Conservation (phyloP, 2,888 invertebrate species). For the Hofmannophila pseudospretella region DNA sequence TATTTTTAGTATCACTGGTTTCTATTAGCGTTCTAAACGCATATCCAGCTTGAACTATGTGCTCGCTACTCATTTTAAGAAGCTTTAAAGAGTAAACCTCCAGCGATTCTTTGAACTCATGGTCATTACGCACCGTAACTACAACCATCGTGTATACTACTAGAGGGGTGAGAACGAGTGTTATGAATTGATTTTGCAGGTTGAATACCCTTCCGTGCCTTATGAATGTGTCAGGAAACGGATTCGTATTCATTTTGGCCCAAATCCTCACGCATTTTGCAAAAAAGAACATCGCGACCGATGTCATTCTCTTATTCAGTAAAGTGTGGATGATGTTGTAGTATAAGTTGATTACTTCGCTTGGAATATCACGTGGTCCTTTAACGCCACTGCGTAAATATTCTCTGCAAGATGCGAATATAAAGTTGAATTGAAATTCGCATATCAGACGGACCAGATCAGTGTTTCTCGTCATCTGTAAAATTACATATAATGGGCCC, state of each 20-base stretch:
- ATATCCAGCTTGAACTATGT: slow-evolving; percentile 24
- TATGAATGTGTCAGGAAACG: slow-evolving; percentile 24
- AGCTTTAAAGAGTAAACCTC: slow-evolving; percentile 20
- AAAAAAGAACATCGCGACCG: slow-evolving; percentile 23
- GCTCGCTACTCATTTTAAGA: slow-evolving; percentile 23
- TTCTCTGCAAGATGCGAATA: neutral
- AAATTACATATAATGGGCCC: neutral
- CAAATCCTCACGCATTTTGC: slow-evolving; percentile 28
- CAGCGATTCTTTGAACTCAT: slow-evolving; percentile 12
- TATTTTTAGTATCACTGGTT: slow-evolving; percentile 16
- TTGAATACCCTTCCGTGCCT: slow-evolving; percentile 29
- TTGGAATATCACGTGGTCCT: slow-evolving; percentile 22
- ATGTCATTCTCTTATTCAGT: slow-evolving; percentile 24
- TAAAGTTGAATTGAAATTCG: neutral
- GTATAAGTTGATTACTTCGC: slow-evolving; percentile 20
- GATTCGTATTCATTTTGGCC: slow-evolving; percentile 21
- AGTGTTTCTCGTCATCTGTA: neutral
- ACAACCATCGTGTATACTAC: slow-evolving; percentile 15
- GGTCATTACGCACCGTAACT: neutral
- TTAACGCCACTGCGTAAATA: slow-evolving; percentile 1
- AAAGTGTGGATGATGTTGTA: slow-evolving; percentile 21
- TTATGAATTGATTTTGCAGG: slow-evolving; percentile 29
- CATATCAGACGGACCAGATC: neutral
- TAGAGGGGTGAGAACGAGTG: slow-evolving; percentile 26
- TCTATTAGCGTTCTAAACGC: slow-evolving; percentile 20